These are phyloP conservation scores for Thymelicus sylvestris DNA, from an alignment of 2,888 invertebrate genomes.

Conservation along the genomic window DNA sequence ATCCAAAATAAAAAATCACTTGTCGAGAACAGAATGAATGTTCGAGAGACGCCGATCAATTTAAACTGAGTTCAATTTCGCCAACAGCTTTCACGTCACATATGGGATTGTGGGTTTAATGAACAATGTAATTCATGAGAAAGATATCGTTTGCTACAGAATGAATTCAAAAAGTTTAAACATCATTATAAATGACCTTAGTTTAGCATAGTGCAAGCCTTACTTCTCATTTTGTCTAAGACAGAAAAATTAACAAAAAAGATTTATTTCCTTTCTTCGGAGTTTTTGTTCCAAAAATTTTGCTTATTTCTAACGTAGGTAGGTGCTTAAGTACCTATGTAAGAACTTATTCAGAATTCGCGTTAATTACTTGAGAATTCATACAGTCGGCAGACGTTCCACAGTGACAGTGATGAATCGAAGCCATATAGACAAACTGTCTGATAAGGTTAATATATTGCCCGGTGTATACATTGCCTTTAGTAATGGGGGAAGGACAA, in stretches of 20 bases:
- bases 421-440: constrained; percentile 69
- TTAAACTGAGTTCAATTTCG: constrained; percentile 25
- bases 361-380: constrained; percentile 30
- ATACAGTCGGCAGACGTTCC: constrained; percentile 46
- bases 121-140: constrained; percentile 29
- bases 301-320: constrained; percentile 51
- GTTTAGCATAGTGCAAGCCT: too few species aligned
- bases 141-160: constrained; percentile 47
- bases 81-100: constrained; percentile 22
- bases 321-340: constrained; percentile 49
- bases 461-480: constrained; percentile 58
- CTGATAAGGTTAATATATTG: constrained; percentile 81
- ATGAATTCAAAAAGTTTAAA: too few species aligned
- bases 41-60: constrained; percentile 26
- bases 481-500: constrained; percentile 64
- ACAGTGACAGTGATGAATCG: constrained; percentile 76
- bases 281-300: too few species aligned
- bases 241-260: too few species aligned
- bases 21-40: constrained; percentile 9
- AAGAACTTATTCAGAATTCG: constrained; percentile 3
- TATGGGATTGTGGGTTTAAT: constrained; percentile 22
- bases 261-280: too few species aligned
- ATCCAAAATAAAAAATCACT: constrained; percentile 5
- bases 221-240: too few species aligned
- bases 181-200: too few species aligned